Evolutionary conservation across 2,888 invertebrate genomes (phyloP), one percentile per base, ranked within the genome.

Genomic region (Pycnomerus fuliginosus): DNA sequence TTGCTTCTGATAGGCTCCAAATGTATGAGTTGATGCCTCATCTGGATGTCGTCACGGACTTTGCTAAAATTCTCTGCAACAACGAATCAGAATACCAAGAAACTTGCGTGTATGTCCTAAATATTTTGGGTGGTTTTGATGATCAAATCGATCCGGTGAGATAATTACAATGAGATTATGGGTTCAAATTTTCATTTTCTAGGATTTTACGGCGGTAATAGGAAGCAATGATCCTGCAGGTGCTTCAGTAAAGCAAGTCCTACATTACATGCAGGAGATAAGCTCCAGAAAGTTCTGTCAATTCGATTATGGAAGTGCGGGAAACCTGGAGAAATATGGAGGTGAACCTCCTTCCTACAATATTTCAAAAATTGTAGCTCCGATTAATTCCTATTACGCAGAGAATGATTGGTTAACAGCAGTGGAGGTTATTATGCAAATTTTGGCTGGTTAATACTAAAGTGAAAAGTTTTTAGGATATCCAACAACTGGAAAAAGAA

Each of bases 401-500:
- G n/a, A 13, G 3, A 47, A 47, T 4, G 47, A 47, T 31, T 47
- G 42, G 41, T 22, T 47, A 17, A 23, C 22, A 3, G 24, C 33
- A 2, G 14, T 33, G 2, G 38, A 27, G 16, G 28, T 28, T 8
- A 15, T 24, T 36, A 15, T 1, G 16, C 11, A 3, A 7, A 36
- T 8, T 16, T 27, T 8, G 5, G 2, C 2, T 25, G 3, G 12
- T 5, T 3, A 23, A 34, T 13, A 8, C 22, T 34, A 10, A 12
- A 5, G 10, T 25, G 3, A 27, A 14, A 14, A 20, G 17, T 36
- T 28, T 36, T 5, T 10, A 36, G 36, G 47, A 42, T 44, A 80
- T 84, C 1, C 65, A 76, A 24, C 67, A 71, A 11, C 61, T 84
- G 33, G 73, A 76, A 22, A 64, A 67, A 7, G 68, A 72, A 41